Evolutionary conservation across 2,113 vertebrate genomes (phyloP).

Genomic region (zebrafish (Danio rerio)): DNA sequence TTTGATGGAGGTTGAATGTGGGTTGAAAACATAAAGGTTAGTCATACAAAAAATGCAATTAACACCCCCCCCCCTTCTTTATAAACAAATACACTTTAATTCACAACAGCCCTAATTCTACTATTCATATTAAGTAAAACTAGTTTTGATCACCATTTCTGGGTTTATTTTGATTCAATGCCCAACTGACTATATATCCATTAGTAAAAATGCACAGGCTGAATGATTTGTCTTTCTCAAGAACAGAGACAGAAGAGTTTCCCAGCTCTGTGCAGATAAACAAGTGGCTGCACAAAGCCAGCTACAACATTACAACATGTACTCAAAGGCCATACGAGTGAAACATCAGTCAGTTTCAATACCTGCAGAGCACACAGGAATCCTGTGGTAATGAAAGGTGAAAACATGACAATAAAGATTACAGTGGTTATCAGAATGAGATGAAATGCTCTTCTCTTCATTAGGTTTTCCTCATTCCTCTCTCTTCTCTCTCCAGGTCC

Average conservation of each 20-base stretch:
- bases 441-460: conserved; percentile 6
- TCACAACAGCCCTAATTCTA: background rate
- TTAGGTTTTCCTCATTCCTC: background rate
- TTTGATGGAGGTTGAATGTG: too few relatives aligned
- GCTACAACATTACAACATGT: background rate
- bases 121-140: background rate
- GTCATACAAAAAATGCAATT: too few relatives aligned
- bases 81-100: too few relatives aligned
- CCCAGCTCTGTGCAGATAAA: background rate
- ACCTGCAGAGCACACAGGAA: background rate
- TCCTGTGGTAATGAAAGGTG: background rate
- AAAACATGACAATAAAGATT: background rate
- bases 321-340: background rate
- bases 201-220: background rate
- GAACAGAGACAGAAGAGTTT: background rate
- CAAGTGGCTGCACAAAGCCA: background rate
- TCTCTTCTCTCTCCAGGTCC: too few relatives aligned
- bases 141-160: background rate
- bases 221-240: background rate
- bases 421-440: background rate
- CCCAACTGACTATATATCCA: background rate
- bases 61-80: too few relatives aligned
- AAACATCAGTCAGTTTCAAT: background rate
- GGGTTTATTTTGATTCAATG: background rate
- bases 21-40: too few relatives aligned